Evolutionary conservation across 2,797 vertebrate species (phyloP).

Genomic region (Cyclopterus lumpus): DNA sequence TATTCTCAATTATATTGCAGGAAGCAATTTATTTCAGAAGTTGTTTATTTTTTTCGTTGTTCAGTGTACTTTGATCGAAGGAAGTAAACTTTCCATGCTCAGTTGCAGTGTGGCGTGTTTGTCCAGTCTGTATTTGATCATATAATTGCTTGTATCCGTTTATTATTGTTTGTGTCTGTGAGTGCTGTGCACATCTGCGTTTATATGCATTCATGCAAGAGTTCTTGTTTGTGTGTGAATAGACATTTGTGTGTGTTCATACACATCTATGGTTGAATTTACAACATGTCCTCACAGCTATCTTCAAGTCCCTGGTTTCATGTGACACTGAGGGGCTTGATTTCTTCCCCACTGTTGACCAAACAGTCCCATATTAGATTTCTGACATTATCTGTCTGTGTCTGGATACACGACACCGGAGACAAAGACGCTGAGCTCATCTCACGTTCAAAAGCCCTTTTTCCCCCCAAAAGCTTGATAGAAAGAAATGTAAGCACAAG

Average conservation of each 20-base stretch:
- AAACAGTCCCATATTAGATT: constrained; percentile 80
- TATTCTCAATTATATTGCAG: neutral
- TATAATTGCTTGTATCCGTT: constrained; percentile 45
- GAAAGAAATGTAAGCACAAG: constrained; percentile 26
- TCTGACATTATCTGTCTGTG: constrained; percentile 69
- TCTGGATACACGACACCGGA: constrained; percentile 64
- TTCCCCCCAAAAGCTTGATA: constrained; percentile 5
- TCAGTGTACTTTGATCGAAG: constrained; percentile 43
- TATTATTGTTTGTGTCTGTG: constrained; percentile 51
- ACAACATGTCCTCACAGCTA: constrained; percentile 52
- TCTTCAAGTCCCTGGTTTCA: constrained; percentile 46
- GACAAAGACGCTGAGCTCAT: constrained; percentile 35
- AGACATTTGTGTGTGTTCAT: constrained; percentile 9
- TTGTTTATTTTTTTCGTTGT: constrained; percentile 12
- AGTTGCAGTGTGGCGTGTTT: constrained; percentile 33
- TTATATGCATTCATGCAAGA: constrained; percentile 25
- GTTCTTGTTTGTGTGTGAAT: constrained; percentile 21
- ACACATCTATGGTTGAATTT: constrained; percentile 34
- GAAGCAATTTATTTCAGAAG: constrained; percentile 21
- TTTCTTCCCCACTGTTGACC: constrained; percentile 78
- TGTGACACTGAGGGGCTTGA: constrained; percentile 67
- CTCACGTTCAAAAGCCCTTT: constrained; percentile 23
- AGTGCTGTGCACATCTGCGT: constrained; percentile 9
- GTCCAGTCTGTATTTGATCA: constrained; percentile 34
- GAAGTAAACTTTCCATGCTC: constrained; percentile 43